Base-by-base conservation (phyloP, 1,140 invertebrate species). In the Drosophila kanapiae region DNA sequence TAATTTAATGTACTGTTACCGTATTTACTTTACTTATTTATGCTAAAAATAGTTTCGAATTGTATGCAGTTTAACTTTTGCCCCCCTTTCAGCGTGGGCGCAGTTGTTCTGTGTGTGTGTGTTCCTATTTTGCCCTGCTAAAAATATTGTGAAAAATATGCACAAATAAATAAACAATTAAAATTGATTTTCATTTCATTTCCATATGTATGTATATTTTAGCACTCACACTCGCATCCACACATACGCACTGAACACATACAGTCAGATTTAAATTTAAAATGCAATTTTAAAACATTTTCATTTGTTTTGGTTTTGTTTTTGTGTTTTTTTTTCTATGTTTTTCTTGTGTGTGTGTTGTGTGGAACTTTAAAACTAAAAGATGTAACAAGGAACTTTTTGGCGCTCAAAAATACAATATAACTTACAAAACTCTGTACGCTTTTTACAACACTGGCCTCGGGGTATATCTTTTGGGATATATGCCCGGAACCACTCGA, bases 361-460 rank as follows among this genome's bases (percentile, higher is more conserved):
- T 76, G 62, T 81, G 75, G 71, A 90, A 79, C 69, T 62, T 80
- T 86, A 91, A 75, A 91, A 91, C 81, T 88, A 84, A 88, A 90
- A 77, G 87, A 90, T 88, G 80, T 74, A 90, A 91, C 82, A 90
- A 90, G 85, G 85, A 90, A 90, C 85, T 90, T 90, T 88, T 91
- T 91, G 82, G 88, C 88, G 82, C 86, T 88, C 85, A 88, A 88
- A 82, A 91, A 80, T 91, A 80, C 69, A 82, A 85, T 91, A 82
- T 67, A 91, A 91, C 69, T 91, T 91, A 91, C 79, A 91, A 82
- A 86, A 82, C 78, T 68, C 63, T 70, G 18, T 68, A 62, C 57
- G 61, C 59, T 80, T 84, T 82, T 60, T 90, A 90, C 85, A 88
- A 88, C 68, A 78, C 72, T 74, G 80, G 76, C 53, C 48, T 31